These are phyloP conservation scores for Drosophila quadrilineata DNA, from an alignment of 1,140 invertebrate genomes.

Conservation along the genomic window DNA sequence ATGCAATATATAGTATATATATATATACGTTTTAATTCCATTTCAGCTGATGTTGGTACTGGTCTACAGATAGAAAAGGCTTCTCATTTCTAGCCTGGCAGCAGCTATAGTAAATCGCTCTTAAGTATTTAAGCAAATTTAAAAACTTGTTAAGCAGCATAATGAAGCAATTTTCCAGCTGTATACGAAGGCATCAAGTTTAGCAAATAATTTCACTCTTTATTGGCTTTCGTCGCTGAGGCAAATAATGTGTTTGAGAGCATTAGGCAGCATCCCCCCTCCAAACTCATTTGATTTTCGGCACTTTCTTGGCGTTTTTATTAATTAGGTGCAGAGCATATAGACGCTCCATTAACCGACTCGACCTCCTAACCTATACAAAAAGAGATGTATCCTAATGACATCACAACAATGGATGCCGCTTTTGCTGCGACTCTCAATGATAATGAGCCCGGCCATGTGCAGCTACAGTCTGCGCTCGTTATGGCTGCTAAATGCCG, in stretches of 20 bases:
- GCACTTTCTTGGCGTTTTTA: slow-evolving; percentile 47
- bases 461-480: slow-evolving; percentile 22
- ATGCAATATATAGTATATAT: no score
- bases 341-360: slow-evolving; percentile 9
- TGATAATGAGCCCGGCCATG: slow-evolving; percentile 56
- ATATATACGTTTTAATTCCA: slow-evolving; percentile 34
- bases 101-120: slow-evolving; percentile 22
- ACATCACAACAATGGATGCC: slow-evolving; percentile 19
- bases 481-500: slow-evolving; percentile 32
- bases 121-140: slow-evolving; percentile 75
- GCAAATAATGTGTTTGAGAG: slow-evolving; percentile 6
- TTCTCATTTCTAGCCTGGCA: neutral
- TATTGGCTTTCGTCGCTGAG: slow-evolving; percentile 35
- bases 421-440: no score
- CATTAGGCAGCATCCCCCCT: no score
- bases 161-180: slow-evolving; percentile 58
- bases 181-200: slow-evolving; percentile 3
- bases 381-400: slow-evolving; percentile 29
- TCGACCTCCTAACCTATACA: slow-evolving; percentile 5
- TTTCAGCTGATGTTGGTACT: slow-evolving; percentile 22
- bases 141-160: slow-evolving; percentile 69
- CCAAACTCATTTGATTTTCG: slow-evolving; percentile 45
- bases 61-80: neutral
- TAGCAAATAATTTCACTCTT: slow-evolving; percentile 13
- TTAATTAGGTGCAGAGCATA: slow-evolving; percentile 52